These are phyloP conservation scores for Margaritifera margaritifera DNA, from an alignment of 2,888 invertebrate genomes.

Conservation along the genomic window DNA sequence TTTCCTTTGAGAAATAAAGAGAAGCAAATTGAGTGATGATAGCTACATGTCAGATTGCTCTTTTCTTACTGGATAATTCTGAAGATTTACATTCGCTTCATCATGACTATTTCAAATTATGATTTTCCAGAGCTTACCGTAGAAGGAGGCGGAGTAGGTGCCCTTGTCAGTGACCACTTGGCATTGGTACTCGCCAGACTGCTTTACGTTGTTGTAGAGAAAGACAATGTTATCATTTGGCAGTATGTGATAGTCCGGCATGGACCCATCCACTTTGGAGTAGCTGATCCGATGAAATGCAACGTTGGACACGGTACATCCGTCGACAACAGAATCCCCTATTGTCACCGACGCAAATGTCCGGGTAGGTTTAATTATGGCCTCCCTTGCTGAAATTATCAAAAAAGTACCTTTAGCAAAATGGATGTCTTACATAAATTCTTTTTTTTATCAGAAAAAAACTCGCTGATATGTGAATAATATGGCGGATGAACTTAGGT, in stretches of 20 bases:
- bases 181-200: conserved; percentile 34
- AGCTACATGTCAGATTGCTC: too few species aligned
- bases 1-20: too few species aligned
- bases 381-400: conserved; percentile 11
- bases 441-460: too few species aligned
- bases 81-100: too few species aligned
- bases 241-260: conserved; percentile 28
- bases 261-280: conserved; percentile 24
- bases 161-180: conserved; percentile 28
- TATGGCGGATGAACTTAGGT: too few species aligned
- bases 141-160: conserved; percentile 25
- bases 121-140: conserved; percentile 15
- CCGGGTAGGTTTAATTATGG: conserved; percentile 12
- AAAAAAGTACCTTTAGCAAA: too few species aligned
- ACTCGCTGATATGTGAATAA: too few species aligned
- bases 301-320: conserved; percentile 24
- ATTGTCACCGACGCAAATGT: conserved; percentile 25
- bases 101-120: too few species aligned
- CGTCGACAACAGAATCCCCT: conserved; percentile 32
- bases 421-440: too few species aligned
- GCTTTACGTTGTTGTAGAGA: conserved; percentile 10
- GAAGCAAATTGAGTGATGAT: too few species aligned
- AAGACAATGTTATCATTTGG: conserved; percentile 30
- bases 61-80: too few species aligned
- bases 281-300: conserved; percentile 19